Evolutionary conservation across 2,797 vertebrate species (phyloP).

Genomic region (Sebastiscus albofasciatus): DNA sequence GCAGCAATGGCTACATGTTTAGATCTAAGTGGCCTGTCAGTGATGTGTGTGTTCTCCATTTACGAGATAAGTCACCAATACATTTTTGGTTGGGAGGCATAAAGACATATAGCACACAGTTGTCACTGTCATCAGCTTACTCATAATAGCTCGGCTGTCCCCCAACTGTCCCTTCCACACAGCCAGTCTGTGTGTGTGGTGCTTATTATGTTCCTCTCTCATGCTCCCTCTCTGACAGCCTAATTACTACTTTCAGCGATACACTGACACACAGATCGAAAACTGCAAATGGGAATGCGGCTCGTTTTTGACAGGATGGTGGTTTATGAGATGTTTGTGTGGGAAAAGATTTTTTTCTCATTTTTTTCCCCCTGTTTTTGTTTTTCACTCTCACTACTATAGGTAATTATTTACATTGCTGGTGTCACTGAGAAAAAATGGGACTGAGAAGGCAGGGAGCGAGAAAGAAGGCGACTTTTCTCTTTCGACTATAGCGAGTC

Average conservation of each 20-base stretch:
- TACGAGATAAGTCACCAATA: conserved; percentile 11
- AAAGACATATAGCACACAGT: conserved; percentile 26
- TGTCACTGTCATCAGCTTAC: conserved; percentile 47
- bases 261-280: conserved; percentile 72
- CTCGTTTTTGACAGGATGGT: conserved; percentile 72
- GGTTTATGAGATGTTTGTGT: conserved; percentile 70
- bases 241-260: conserved; percentile 76
- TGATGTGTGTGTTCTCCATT: conserved; percentile 8
- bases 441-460: not conserved
- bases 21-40: conserved; percentile 25
- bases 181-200: conserved; percentile 3
- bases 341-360: conserved; percentile 28
- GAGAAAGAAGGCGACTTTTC: conserved; percentile 15
- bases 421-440: conserved; percentile 37
- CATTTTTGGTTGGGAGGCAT: conserved; percentile 14
- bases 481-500: conserved; percentile 9
- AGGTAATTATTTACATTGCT: conserved; percentile 60
- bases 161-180: conserved; percentile 50
- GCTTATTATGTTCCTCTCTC: conserved; percentile 66
- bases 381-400: conserved; percentile 33
- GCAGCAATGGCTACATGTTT: not conserved
- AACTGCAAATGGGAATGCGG: conserved; percentile 58
- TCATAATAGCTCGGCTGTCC: conserved; percentile 61
- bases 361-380: conserved; percentile 23
- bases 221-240: conserved; percentile 71